phyloP scores from a whole-genome alignment of 2,888 invertebrate genomes.

The Netelia melanura region DNA sequence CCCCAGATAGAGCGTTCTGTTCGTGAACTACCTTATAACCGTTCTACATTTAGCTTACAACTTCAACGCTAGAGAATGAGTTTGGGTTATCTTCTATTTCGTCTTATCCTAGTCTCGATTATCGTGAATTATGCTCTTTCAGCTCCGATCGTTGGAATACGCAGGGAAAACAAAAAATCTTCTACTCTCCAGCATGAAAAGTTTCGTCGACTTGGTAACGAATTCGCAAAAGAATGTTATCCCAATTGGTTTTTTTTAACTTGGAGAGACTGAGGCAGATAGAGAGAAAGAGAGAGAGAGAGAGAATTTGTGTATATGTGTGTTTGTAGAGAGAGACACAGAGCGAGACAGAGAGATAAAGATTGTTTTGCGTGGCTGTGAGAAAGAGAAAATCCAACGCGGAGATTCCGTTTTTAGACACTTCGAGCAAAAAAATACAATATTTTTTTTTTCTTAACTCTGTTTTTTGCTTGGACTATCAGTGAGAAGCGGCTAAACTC shows the following conservation, averaged over 20 bases:
- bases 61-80: conserved; percentile 61
- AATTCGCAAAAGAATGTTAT: conserved; percentile 19
- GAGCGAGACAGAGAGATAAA: too few species aligned
- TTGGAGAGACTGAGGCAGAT: conserved; percentile 13
- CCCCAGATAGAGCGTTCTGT: conserved; percentile 49
- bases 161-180: not conserved
- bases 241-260: conserved; percentile 6
- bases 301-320: not conserved
- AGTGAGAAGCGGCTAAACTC: not conserved
- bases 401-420: conserved; percentile 22
- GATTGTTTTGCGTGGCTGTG: too few species aligned
- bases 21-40: conserved; percentile 63
- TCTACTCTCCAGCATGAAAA: not conserved
- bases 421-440: conserved; percentile 19
- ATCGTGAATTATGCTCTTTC: conserved; percentile 74
- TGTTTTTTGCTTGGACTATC: not conserved
- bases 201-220: conserved; percentile 25
- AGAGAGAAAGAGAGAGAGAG: conserved; percentile 18
- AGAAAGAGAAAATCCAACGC: conserved; percentile 11
- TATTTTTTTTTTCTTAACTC: not conserved
- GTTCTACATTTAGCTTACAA: conserved; percentile 67
- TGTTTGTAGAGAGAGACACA: not conserved
- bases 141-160: conserved; percentile 9
- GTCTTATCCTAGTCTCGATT: conserved; percentile 72
- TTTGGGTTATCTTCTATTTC: conserved; percentile 73